Evolutionary conservation across 2,113 vertebrate genomes (phyloP), one percentile per base, ranked within the genome.

Genomic region (Indri indri): DNA sequence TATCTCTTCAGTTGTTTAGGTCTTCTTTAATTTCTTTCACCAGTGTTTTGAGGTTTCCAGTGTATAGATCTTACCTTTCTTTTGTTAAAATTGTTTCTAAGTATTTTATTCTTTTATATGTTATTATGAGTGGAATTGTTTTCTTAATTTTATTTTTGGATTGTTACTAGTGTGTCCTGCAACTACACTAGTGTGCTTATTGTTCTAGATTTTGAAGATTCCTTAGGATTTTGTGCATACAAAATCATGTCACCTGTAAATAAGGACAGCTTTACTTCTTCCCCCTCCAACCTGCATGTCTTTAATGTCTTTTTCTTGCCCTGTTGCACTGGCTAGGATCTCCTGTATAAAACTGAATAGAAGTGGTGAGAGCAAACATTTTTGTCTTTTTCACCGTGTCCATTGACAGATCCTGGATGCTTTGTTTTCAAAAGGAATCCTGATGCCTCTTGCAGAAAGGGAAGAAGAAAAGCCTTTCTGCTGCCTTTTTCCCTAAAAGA

Each of bases 201-300:
- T 95, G 40, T 83, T 95, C 73, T 87, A 94, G 76, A 61, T 80
- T 85, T 73, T 90, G n/a, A 71, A 66, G 61, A 85, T 61, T 94
- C 37, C 12, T 76, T 90, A 83, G 42, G 42, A 23, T 95, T 95
- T 94, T 88, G 66, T 93, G 16, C 5, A 71, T 25, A 54, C 47
- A 85, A 94, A 12, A 80, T 88, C 20, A 81, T 89, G 47, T 42
- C 57, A 68, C 47, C 57, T 83, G 2, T 30, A 80, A 92, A 77
- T 50, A 84, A 27, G 47, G 66, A 88, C 37, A 77, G 9, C 34
- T 77, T 81, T 88, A 88, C 40, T 59, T 70, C 74, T 88, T 85
- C n/a, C 42, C 42, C 34, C 47, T 82, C 37, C 42, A 52, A 54
- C 79, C 6, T 93, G 12, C 65, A 65, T 57, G 6, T 70, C 32